A percentile compares a stretch with the other conserved stretches of the same genome.
Evolutionary conservation across 2,888 invertebrate genomes (phyloP).

Genomic region (Rhamphomyia laevipes): DNA sequence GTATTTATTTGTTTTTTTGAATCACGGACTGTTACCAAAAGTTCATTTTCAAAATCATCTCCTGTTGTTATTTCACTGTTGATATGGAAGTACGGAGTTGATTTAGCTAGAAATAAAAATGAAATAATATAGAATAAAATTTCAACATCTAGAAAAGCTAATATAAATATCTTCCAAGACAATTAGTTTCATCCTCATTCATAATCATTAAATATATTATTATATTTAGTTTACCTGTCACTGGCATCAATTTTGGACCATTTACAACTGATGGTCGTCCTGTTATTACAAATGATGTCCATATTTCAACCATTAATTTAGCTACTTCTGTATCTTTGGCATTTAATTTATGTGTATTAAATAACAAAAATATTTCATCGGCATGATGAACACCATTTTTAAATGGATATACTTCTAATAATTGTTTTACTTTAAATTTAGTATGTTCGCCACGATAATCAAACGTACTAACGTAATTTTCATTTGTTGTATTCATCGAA

Average conservation of each 20-base stretch:
- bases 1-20: too few species aligned
- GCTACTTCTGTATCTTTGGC: constrained; percentile 32
- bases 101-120: constrained; percentile 17
- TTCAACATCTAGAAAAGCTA: too few species aligned
- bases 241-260: constrained; percentile 10
- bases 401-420: constrained; percentile 37
- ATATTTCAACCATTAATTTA: constrained; percentile 37
- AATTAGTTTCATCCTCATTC: too few species aligned
- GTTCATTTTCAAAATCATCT: constrained; percentile 24
- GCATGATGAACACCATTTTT: constrained; percentile 46
- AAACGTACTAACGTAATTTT: constrained; percentile 41
- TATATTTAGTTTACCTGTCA: constrained; percentile 11
- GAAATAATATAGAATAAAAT: too few species aligned
- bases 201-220: too few species aligned
- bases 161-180: background rate
- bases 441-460: constrained; percentile 38
- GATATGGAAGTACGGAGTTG: constrained; percentile 34
- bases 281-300: constrained; percentile 35
- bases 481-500: constrained; percentile 19
- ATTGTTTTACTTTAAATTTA: constrained; percentile 37
- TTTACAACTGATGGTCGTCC: constrained; percentile 22
- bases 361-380: constrained; percentile 49
- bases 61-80: constrained; percentile 17
- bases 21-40: constrained; percentile 15
- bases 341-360: constrained; percentile 28